Base-by-base conservation (phyloP, 2,888 invertebrate genomes). In the Xanthorhoe designata region DNA sequence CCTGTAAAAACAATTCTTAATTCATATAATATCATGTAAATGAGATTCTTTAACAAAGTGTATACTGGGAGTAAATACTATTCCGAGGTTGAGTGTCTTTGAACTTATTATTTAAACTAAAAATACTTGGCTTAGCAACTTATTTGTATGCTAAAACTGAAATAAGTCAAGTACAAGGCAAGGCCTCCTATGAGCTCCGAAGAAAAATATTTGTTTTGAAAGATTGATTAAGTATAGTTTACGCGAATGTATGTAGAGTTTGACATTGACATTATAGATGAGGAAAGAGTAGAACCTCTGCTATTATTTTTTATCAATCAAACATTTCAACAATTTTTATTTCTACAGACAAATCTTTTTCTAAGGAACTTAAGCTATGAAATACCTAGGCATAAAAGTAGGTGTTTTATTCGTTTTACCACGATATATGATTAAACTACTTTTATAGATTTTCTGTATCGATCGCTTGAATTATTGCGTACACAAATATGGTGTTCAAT, bases 21-120 rank as follows among this genome's bases (percentile, higher is more conserved):
- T 57, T 49, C 18, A 49, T 49, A 32, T 18, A 51, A 59, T 38
- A 32, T 51, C n/a, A 51, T 51, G 42, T 47, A 47, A 17, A 47
- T 47, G 17, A 47, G 47, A 42, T 50, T 58, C 58, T 59, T 42
- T 2, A 42, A 42, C 38, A 42, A 42, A 47, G 15, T 17, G 9
- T 32, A 52, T 53, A 52, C 51, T 35, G 58, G 19, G 10, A 32
- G 51, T 59, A 47, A 60, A 60, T 63, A 67, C 62, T 59, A 52
- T 60, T 60, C 10, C 50, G 63, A 53, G 63, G 45, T 58, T 65
- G 51, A 19, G 57, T 52, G 56, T 61, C 19, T 56, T 63, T 63
- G 56, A 63, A 67, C 67, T 68, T 42, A 53, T 59, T 19, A 47
- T 63, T 61, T 50, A 57, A 68, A 57, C 67, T 68, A 64, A 53